These are phyloP conservation scores for Epiblema foenella DNA, from an alignment of 2,888 invertebrate genomes.

Conservation along the genomic window DNA sequence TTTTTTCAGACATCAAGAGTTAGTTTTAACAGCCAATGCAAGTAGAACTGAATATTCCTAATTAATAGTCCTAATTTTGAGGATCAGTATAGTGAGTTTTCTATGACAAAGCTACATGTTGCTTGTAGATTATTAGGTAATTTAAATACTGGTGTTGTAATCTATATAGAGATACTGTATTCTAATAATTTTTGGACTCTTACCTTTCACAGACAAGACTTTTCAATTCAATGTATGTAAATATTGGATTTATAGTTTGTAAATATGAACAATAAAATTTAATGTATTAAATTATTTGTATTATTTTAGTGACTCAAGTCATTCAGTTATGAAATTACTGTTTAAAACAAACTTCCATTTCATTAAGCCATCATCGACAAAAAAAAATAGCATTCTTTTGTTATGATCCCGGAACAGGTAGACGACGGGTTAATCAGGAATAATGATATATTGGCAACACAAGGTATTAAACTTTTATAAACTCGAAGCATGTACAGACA, in stretches of 20 bases:
- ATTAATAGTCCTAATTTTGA: constrained; percentile 33
- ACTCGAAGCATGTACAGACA: no score
- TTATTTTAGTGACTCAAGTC: not conserved
- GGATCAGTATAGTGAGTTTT: not conserved
- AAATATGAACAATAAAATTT: constrained; percentile 45
- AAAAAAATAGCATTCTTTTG: no score
- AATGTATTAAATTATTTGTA: constrained; percentile 19
- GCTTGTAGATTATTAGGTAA: constrained; percentile 26
- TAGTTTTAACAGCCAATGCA: constrained; percentile 65
- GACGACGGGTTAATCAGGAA: no score
- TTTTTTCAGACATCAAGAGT: constrained; percentile 75
- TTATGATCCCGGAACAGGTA: no score
- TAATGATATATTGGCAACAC: no score
- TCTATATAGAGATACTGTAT: constrained; percentile 18
- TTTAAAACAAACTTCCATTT: no score
- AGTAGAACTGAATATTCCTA: constrained; percentile 68
- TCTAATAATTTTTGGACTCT: constrained; percentile 2
- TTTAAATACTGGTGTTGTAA: not conserved
- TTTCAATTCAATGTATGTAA: constrained; percentile 50
- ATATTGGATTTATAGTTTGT: constrained; percentile 49
- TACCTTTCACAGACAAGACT: not conserved
- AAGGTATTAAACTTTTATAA: no score
- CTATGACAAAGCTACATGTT: constrained; percentile 19
- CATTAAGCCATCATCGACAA: no score
- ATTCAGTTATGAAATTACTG: no score